Conservation (phyloP, 2,797 vertebrate genomes). For the Sphaeramia orbicularis region DNA sequence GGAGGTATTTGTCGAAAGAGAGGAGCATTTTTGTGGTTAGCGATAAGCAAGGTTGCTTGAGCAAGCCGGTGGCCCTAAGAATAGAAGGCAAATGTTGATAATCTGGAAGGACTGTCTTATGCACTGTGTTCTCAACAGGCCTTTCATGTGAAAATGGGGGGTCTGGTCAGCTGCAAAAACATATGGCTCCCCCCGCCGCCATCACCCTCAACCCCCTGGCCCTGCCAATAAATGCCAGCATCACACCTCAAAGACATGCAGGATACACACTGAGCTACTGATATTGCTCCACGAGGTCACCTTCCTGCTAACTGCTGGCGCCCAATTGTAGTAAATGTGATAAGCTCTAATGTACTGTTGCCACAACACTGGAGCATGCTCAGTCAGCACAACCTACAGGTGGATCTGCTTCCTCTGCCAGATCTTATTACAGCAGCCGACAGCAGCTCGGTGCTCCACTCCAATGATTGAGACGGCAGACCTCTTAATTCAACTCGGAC, state of each 20-base stretch:
- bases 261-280: conserved; percentile 49
- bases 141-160: conserved; percentile 84
- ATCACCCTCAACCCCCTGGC: conserved; percentile 46
- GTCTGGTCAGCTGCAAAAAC: conserved; percentile 88
- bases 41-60: conserved; percentile 68
- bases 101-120: conserved; percentile 68
- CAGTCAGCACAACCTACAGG: conserved; percentile 80
- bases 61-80: conserved; percentile 68
- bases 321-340: conserved; percentile 69
- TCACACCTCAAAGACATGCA: conserved; percentile 73
- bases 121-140: conserved; percentile 64
- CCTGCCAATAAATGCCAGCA: conserved; percentile 83
- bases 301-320: conserved; percentile 76
- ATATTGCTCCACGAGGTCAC: conserved; percentile 74
- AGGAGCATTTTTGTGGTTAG: conserved; percentile 63
- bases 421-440: conserved; percentile 73
- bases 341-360: conserved; percentile 70
- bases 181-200: conserved; percentile 53
- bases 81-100: conserved; percentile 82
- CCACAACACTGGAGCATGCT: conserved; percentile 63
- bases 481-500: conserved; percentile 75
- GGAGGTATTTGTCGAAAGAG: conserved; percentile 64
- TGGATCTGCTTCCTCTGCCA: conserved; percentile 76
- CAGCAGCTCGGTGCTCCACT: conserved; percentile 58
- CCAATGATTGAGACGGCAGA: conserved; percentile 73